Evolutionary conservation across 1,140 invertebrate genomes (phyloP).

Genomic region (Alviniconcha marisindica): DNA sequence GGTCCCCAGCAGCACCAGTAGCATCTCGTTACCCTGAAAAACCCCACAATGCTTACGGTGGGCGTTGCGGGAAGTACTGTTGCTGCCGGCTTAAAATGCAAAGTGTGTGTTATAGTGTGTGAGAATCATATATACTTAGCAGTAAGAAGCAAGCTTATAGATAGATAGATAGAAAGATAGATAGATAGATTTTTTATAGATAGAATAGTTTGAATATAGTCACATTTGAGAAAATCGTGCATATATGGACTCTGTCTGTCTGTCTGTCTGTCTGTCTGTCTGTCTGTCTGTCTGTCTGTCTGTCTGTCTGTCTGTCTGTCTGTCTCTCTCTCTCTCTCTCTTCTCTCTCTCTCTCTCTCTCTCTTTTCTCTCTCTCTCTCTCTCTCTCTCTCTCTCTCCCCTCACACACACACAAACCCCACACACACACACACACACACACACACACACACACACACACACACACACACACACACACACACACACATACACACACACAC

Average conservation of each 20-base stretch:
- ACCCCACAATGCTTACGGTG: not conserved
- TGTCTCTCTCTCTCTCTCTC: not conserved
- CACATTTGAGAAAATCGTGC: too few species aligned
- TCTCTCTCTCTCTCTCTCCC: not conserved
- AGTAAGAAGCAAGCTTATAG: too few species aligned
- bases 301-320: not conserved
- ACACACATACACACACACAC: too few species aligned
- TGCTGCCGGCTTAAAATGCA: not conserved
- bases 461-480: too few species aligned
- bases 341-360: not conserved
- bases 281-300: not conserved
- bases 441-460: not conserved
- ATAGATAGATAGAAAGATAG: too few species aligned
- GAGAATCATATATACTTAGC: too few species aligned
- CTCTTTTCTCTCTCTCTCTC: not conserved
- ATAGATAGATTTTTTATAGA: too few species aligned
- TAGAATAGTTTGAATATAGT: too few species aligned
- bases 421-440: not conserved
- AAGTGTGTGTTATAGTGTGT: too few species aligned
- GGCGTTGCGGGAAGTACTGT: not conserved
- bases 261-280: too few species aligned
- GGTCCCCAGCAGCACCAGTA: slow-evolving; percentile 33
- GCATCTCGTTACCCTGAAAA: slow-evolving; percentile 42
- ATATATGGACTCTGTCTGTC: too few species aligned
- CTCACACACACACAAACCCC: not conserved